Evolutionary conservation across 2,888 invertebrate species (phyloP).

Genomic region (Argyra leucocephala): DNA sequence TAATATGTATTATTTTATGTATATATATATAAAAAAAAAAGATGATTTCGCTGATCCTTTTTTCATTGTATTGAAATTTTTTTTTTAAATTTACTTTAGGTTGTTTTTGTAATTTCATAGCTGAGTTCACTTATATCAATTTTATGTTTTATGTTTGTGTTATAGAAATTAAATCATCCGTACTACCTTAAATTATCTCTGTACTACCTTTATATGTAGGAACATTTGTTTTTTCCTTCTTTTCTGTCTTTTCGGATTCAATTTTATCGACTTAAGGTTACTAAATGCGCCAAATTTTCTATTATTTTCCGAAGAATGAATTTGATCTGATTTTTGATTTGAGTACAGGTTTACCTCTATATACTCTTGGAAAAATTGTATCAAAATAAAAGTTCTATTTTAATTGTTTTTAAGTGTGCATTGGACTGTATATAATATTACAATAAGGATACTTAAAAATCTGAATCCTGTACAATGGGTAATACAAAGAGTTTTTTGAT

Average conservation of each 20-base stretch:
- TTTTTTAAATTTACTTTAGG: too few relatives aligned
- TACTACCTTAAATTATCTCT: constrained; percentile 10
- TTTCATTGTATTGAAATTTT: not conserved
- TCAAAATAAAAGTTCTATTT: too few relatives aligned
- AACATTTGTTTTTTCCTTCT: not conserved
- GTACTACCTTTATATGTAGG: not conserved
- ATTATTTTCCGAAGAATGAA: not conserved
- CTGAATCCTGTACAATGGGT: too few relatives aligned
- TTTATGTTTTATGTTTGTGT: too few relatives aligned
- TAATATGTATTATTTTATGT: too few relatives aligned
- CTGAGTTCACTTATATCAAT: too few relatives aligned
- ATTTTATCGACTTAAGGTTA: not conserved
- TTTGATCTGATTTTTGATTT: not conserved
- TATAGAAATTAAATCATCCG: constrained; percentile 11
- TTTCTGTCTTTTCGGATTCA: not conserved
- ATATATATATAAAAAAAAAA: too few relatives aligned
- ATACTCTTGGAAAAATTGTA: too few relatives aligned
- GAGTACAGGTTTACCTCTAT: too few relatives aligned
- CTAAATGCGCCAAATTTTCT: not conserved
- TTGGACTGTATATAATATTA: not conserved
- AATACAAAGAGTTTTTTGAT: too few relatives aligned
- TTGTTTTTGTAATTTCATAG: too few relatives aligned
- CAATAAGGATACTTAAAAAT: not conserved
- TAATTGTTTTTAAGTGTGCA: too few relatives aligned
- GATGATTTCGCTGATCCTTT: not conserved